Conservation (phyloP, 2,113 vertebrate species). For the Vulpes ferrilata region DNA sequence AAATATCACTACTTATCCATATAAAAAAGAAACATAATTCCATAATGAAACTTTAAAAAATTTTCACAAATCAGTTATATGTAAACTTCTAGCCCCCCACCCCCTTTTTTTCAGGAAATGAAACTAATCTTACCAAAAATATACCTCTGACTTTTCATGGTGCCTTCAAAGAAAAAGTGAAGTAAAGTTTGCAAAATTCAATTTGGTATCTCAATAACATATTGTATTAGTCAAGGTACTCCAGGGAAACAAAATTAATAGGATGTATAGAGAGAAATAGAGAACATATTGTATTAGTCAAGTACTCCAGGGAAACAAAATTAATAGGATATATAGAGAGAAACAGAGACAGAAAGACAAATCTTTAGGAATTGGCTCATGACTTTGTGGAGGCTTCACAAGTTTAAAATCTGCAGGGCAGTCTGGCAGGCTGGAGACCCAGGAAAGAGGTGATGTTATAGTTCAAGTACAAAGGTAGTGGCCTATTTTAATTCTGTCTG, state of each 20-base stretch:
- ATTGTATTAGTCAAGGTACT: not conserved
- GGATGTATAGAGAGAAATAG: rapidly evolving
- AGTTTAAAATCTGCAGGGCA: not conserved
- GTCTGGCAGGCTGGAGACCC: not conserved
- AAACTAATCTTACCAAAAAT: not conserved
- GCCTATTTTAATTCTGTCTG: not conserved
- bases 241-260: not conserved
- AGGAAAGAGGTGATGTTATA: not conserved
- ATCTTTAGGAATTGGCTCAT: not conserved
- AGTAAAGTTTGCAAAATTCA: not conserved
- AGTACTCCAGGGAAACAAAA: not conserved
- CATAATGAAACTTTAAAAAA: not conserved
- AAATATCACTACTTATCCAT: not conserved
- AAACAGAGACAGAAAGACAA: not conserved
- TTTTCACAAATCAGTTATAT: not conserved
- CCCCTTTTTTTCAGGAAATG: not conserved
- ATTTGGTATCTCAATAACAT: not conserved
- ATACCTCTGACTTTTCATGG: not conserved
- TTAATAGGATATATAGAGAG: too few relatives aligned
- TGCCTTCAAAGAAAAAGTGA: not conserved
- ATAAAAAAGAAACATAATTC: not conserved
- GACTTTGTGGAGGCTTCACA: not conserved
- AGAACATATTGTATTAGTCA: not conserved
- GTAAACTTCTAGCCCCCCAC: not conserved
- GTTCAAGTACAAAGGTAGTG: not conserved